Percentiles rank a stretch among this genome's conserved stretches.
These are phyloP conservation scores for Eucera pruinosa DNA, from an alignment of 2,888 invertebrate species.

Conservation along the genomic window DNA sequence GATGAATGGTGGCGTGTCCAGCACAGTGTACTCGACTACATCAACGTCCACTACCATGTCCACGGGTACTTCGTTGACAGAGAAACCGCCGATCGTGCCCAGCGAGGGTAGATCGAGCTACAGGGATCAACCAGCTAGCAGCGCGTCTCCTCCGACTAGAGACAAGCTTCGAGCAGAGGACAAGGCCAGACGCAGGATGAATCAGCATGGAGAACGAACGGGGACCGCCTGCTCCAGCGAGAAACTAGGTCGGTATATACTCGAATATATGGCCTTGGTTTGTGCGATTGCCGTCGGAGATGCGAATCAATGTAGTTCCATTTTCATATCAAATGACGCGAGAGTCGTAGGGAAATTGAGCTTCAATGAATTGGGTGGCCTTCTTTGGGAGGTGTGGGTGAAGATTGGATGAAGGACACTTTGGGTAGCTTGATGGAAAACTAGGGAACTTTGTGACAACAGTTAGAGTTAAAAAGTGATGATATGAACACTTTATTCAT, in stretches of 20 bases:
- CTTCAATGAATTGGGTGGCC: too few species aligned
- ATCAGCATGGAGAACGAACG: constrained; percentile 74
- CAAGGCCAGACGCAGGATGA: constrained; percentile 86
- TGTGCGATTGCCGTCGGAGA: neutral
- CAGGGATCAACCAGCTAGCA: constrained; percentile 89
- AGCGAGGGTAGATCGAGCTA: constrained; percentile 80
- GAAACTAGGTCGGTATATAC: constrained; percentile 78
- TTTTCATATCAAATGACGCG: too few species aligned
- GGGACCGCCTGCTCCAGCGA: constrained; percentile 73
- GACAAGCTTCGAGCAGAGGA: constrained; percentile 92
- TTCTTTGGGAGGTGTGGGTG: too few species aligned
- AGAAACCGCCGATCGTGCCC: constrained; percentile 80
- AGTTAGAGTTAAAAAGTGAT: too few species aligned
- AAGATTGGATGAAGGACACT: too few species aligned
- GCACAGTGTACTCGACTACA: constrained; percentile 50
- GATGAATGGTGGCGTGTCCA: constrained; percentile 63
- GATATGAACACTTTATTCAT: too few species aligned
- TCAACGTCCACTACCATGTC: constrained; percentile 49
- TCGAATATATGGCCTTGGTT: neutral
- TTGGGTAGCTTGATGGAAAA: too few species aligned
- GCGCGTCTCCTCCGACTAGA: constrained; percentile 92
- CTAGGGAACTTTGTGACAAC: too few species aligned
- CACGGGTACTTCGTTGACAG: constrained; percentile 59
- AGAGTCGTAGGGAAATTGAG: too few species aligned
- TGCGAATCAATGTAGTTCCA: neutral